A percentile compares a stretch with the other conserved stretches of the same genome.
Conservation (phyloP, 2,797 vertebrate genomes). For the Danio albolineatus region DNA sequence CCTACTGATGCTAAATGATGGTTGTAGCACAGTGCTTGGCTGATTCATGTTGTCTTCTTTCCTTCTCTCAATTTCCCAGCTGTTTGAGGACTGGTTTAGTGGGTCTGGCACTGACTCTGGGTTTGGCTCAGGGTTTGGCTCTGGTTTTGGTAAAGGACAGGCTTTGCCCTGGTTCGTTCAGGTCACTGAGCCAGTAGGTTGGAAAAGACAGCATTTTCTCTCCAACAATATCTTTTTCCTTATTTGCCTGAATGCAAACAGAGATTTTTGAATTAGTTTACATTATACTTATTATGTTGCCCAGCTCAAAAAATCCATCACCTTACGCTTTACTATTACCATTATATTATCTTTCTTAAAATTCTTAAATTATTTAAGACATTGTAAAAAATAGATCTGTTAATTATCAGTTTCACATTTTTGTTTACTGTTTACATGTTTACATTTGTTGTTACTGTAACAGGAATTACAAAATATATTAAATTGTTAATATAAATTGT, state of each 20-base stretch:
- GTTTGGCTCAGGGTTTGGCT: conserved; percentile 57
- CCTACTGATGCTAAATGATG: conserved; percentile 13
- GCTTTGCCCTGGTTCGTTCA: conserved; percentile 67
- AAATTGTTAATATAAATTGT: too few species aligned
- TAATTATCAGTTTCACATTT: too few species aligned
- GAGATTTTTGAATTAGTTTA: neutral
- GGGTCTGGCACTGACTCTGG: conserved; percentile 69
- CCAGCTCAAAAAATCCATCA: neutral
- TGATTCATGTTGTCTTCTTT: conserved; percentile 26
- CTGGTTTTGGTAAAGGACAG: conserved; percentile 70
- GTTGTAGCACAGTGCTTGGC: neutral
- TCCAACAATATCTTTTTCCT: conserved; percentile 61
- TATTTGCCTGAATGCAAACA: conserved; percentile 22
- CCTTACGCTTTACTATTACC: neutral
- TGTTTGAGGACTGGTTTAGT: conserved; percentile 78
- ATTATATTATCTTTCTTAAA: too few species aligned
- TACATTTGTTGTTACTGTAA: too few species aligned
- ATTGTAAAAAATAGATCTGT: too few species aligned
- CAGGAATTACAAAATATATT: too few species aligned
- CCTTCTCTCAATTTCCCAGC: conserved; percentile 59
- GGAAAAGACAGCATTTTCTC: conserved; percentile 47
- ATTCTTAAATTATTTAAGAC: too few species aligned
- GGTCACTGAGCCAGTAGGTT: conserved; percentile 59
- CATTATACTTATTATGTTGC: neutral
- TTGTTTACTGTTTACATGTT: too few species aligned